A percentile compares a stretch with the other conserved stretches of the same genome.
phyloP scores from a whole-genome alignment of 2,797 vertebrate species.

The Petrocephalus sullivani region DNA sequence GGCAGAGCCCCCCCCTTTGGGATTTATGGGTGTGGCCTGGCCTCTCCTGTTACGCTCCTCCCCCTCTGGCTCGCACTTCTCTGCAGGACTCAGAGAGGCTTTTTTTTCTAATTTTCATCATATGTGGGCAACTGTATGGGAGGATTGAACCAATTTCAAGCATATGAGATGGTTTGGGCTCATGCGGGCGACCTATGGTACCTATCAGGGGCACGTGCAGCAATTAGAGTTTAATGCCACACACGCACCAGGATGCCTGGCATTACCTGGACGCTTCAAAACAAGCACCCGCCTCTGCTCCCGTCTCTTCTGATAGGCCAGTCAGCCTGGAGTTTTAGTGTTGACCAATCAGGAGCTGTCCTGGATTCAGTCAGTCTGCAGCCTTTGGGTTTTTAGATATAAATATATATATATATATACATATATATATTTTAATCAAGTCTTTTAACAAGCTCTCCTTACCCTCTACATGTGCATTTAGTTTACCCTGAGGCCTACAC shows the following conservation, averaged over 20 bases:
- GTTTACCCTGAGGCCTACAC: not conserved
- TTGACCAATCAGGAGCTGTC: conserved; percentile 18
- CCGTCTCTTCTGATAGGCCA: not conserved
- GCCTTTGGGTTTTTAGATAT: not conserved
- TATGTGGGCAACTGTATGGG: not conserved
- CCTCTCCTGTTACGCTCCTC: not conserved
- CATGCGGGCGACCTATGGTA: not conserved
- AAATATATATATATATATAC: not conserved
- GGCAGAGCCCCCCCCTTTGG: conserved; percentile 52
- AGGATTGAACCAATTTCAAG: not conserved
- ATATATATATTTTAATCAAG: not conserved
- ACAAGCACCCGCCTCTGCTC: not conserved
- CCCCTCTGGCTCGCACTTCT: not conserved
- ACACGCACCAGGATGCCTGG: conserved; percentile 29
- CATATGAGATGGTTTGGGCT: not conserved
- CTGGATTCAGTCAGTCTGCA: conserved; percentile 43
- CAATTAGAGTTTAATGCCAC: not conserved
- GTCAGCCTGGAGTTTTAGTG: not conserved
- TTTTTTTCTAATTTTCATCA: not conserved
- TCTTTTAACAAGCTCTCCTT: not conserved
- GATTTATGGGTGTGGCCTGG: not conserved
- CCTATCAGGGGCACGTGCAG: not conserved
- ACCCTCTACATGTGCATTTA: not conserved
- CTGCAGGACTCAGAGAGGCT: conserved; percentile 2
- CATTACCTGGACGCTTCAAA: conserved; percentile 35